Conservation (phyloP, 2,797 vertebrate genomes). For the Anabas testudineus region DNA sequence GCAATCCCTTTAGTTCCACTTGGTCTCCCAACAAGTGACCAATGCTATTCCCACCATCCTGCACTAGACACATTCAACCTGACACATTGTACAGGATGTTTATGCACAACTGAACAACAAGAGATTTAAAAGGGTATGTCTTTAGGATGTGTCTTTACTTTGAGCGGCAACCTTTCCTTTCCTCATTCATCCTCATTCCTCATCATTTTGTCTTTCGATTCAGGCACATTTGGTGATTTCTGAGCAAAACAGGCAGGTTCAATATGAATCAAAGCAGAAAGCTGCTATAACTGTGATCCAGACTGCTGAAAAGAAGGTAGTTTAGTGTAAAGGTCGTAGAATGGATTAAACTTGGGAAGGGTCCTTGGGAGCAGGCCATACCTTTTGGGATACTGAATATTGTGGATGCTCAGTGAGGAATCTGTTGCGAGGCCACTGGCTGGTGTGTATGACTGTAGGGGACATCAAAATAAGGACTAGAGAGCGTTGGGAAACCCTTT, state of each 20-base stretch:
- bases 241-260: constrained; percentile 4
- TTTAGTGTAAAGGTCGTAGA: background rate
- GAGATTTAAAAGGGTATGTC: background rate
- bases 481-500: constrained; percentile 17
- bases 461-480: constrained; percentile 14
- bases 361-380: no score
- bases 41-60: constrained; percentile 22
- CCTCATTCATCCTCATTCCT: no score
- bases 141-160: constrained; percentile 17
- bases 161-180: constrained; percentile 3
- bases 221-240: constrained; percentile 6
- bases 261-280: constrained; percentile 7
- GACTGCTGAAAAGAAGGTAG: background rate
- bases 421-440: no score
- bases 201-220: constrained; percentile 26
- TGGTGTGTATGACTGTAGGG: background rate
- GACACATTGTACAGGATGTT: constrained; percentile 26
- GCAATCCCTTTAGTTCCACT: constrained; percentile 51
- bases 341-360: background rate
- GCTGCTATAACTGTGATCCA: background rate
- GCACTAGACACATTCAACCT: constrained; percentile 24
- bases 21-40: constrained; percentile 24
- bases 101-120: constrained; percentile 10
- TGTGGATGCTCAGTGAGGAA: no score
- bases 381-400: no score